Evolutionary conservation across 2,888 invertebrate species (phyloP), one percentile per base, ranked within the genome.

Genomic region (Chloromyia formosa): DNA sequence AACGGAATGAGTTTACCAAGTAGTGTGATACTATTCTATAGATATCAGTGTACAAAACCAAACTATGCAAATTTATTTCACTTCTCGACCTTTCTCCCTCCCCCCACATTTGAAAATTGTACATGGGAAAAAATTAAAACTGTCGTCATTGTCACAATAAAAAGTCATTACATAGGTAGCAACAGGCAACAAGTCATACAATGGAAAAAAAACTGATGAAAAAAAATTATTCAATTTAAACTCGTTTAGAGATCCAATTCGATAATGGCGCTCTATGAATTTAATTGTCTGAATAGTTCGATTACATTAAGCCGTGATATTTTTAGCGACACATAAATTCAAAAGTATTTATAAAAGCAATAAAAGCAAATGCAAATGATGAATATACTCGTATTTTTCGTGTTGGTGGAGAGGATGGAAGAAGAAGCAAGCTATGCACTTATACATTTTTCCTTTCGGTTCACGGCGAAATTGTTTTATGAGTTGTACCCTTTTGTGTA

Each of bases 161-260:
- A 2, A 23, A 61, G 35, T 27, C 35, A 35, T 35, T 35, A 35
- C 27, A 35, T 27, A 61, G 61, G 61, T 61, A 61, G 16, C 61
- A 35, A 35, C 16, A 61, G 27, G 27, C 27, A 35, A 35, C 27
- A 35, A 35, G 27, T 35, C 27, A 35, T 35, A 35, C 27, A 35
- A 35, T 35, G 27, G 27, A 35, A 35, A 35, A 35, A 35, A 35
- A 35, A 35, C 7, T 35, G 27, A 35, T 4, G 1, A 61, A 49
- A 23, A 61, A 61, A 61, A 61, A 61, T 61, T 61, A 61, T 61
- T 61, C 61, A 61, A 61, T 61, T 61, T 61, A 61, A 61, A 27
- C 35, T 61, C 61, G 61, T 61, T 61, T 23, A 27, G 27, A 35
- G 61, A 61, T 61, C 61, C 61, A 23, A 61, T 61, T 61, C 61